Conservation (phyloP, 2,113 vertebrate genomes). For the Ctenodactylus gundi region DNA sequence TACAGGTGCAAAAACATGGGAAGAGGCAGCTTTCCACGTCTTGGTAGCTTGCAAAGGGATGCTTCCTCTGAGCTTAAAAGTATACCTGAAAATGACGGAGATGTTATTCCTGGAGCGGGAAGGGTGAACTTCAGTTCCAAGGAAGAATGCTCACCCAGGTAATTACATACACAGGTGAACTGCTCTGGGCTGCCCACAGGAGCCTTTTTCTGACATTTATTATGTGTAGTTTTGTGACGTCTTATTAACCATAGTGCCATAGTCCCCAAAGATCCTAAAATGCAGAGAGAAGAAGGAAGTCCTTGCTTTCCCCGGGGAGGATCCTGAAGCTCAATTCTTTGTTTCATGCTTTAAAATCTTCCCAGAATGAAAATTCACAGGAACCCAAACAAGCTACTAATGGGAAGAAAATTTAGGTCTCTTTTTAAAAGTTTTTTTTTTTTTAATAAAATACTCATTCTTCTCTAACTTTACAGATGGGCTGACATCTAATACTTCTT, state of each 20-base stretch:
- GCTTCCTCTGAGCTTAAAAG: background rate
- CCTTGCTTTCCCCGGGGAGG: constrained; percentile 35
- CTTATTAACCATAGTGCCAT: constrained; percentile 59
- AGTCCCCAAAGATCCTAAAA: constrained; percentile 44
- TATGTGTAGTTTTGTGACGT: constrained; percentile 62
- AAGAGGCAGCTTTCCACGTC: background rate
- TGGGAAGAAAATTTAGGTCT: background rate
- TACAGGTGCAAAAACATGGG: background rate
- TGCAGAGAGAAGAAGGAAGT: constrained; percentile 30
- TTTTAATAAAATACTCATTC: constrained; percentile 10
- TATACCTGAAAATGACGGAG: background rate
- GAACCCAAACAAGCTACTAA: background rate
- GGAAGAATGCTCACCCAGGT: constrained; percentile 48
- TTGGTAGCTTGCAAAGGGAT: background rate
- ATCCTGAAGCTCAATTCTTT: background rate
- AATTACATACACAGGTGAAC: constrained; percentile 14
- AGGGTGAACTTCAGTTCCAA: constrained; percentile 18
- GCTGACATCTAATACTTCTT: background rate
- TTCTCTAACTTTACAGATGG: background rate
- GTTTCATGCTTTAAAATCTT: constrained; percentile 55
- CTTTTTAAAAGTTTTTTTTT: background rate
- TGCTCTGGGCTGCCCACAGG: constrained; percentile 40
- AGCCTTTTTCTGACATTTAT: constrained; percentile 56
- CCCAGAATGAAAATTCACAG: constrained; percentile 49
- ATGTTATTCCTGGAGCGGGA: background rate